Evolutionary conservation across 2,797 vertebrate genomes (phyloP).

Genomic region (Glyptemys insculpta): DNA sequence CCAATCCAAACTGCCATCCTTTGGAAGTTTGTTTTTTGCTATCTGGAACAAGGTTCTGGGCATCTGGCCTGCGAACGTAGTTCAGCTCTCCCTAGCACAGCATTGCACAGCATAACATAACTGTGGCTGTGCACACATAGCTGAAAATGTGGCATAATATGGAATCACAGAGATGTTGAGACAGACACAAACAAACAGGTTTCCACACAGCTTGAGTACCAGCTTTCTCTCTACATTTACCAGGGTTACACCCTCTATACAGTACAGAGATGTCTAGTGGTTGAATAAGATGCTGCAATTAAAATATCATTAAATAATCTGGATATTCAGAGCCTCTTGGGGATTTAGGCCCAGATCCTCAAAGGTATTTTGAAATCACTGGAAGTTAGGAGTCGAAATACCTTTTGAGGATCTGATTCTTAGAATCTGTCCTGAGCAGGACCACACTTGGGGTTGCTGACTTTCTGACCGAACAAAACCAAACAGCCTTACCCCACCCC

Average conservation of each 20-base stretch:
- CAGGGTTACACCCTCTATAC: neutral
- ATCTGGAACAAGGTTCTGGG: neutral
- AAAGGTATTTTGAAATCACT: neutral
- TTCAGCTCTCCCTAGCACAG: neutral
- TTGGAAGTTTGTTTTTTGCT: neutral
- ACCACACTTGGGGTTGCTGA: neutral
- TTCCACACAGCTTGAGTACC: neutral
- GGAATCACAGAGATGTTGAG: neutral
- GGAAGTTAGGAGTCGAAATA: no score
- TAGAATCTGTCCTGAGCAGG: neutral
- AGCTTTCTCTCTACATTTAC: neutral
- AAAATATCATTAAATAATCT: slow-evolving; percentile 6
- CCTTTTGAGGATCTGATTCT: neutral
- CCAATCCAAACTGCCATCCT: neutral
- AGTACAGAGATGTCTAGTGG: neutral
- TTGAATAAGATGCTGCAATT: neutral
- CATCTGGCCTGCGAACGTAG: neutral
- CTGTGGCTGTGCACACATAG: neutral
- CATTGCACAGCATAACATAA: neutral
- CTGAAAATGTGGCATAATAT: neutral
- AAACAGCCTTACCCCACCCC: no score
- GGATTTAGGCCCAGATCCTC: neutral
- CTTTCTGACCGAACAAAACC: no score
- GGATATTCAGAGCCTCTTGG: neutral
- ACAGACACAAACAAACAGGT: neutral